Conservation (phyloP, 1,140 invertebrate species). For the Drosophila lacertosa region DNA sequence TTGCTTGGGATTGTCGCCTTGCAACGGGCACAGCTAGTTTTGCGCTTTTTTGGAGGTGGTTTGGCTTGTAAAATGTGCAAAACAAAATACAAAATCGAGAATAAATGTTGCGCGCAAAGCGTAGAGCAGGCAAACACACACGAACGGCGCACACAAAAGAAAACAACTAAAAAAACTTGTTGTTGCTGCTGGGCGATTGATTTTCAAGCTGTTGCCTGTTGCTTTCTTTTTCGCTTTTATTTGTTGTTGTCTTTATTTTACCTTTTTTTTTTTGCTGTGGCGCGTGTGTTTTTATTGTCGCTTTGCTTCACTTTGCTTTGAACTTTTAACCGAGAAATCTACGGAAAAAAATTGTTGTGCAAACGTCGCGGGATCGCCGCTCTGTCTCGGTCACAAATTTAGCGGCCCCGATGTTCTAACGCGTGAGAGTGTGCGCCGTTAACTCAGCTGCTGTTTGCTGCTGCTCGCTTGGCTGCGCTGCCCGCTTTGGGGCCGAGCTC, state of each 20-base stretch:
- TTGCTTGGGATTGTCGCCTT: conserved; percentile 38
- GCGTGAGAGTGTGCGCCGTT: conserved; percentile 55
- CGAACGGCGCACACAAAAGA: conserved; percentile 61
- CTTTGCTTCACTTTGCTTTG: conserved; percentile 58
- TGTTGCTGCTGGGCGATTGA: conserved; percentile 43
- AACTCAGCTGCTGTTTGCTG: conserved; percentile 51
- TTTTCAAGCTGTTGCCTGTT: conserved; percentile 39
- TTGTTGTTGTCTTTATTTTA: conserved; percentile 39
- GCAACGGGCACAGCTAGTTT: conserved; percentile 43
- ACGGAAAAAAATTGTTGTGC: conserved; percentile 43
- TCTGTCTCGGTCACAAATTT: conserved; percentile 37
- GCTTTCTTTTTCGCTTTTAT: conserved; percentile 46
- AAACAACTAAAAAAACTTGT: conserved; percentile 68
- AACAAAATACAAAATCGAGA: conserved; percentile 69
- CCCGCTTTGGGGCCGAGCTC: conserved; percentile 49
- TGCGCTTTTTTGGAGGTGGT: conserved; percentile 69
- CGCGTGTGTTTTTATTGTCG: conserved; percentile 35
- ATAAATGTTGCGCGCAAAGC: conserved; percentile 59
- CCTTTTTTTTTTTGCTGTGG: conserved; percentile 26
- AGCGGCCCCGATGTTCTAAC: conserved; percentile 53
- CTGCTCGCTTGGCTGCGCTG: conserved; percentile 44
- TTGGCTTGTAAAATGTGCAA: conserved; percentile 66
- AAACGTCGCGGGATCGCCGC: conserved; percentile 41
- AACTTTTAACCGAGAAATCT: conserved; percentile 71
- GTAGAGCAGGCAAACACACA: conserved; percentile 58